Conservation (phyloP, 2,113 vertebrate species). For the Melanerpes formicivorus region DNA sequence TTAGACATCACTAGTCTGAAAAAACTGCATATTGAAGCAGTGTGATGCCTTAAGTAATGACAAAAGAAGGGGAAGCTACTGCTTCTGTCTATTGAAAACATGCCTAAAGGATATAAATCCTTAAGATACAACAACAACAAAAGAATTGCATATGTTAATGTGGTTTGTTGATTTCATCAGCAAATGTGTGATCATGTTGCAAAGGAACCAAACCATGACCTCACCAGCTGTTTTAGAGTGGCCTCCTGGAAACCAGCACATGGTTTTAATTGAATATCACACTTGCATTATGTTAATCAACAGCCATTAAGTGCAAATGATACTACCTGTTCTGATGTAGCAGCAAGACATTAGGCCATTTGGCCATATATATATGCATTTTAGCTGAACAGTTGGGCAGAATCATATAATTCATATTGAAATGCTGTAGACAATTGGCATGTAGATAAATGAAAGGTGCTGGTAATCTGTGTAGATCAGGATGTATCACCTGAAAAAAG, state of each 20-base stretch:
- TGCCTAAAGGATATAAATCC: neutral
- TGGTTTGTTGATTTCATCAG: neutral
- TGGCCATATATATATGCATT: neutral
- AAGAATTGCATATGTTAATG: neutral
- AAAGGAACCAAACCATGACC: neutral
- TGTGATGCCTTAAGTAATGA: neutral
- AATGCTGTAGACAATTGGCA: neutral
- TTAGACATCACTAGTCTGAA: neutral
- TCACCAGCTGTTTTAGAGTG: neutral
- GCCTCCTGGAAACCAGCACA: neutral
- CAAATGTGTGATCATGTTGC: neutral
- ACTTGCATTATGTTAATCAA: slow-evolving; percentile 4
- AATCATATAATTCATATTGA: neutral
- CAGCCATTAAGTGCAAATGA: neutral
- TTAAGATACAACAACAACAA: neutral
- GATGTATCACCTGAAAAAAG: neutral
- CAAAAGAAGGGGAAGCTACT: neutral
- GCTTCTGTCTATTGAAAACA: neutral
- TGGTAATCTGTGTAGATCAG: neutral
- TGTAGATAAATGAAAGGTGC: neutral
- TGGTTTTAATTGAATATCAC: neutral
- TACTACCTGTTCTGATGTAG: neutral
- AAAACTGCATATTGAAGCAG: neutral
- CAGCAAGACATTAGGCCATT: neutral
- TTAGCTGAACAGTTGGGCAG: neutral